These are phyloP conservation scores for Microtus agrestis DNA, from an alignment of 2,797 vertebrate genomes.

Conservation along the genomic window DNA sequence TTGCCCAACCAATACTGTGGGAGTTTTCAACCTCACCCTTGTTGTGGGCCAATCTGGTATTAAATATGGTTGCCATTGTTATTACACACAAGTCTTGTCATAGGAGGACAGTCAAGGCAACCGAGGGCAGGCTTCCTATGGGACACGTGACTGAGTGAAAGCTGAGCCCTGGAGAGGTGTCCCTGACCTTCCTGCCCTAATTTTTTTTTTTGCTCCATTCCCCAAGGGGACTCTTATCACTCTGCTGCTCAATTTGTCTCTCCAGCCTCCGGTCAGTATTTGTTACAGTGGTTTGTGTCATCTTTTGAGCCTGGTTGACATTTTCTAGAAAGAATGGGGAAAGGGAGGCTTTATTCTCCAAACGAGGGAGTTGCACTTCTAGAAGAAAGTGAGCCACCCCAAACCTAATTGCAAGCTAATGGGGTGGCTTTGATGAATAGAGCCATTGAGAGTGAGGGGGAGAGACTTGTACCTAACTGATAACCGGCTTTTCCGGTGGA, in stretches of 20 bases:
- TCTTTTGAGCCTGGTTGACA: constrained; percentile 58
- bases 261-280: constrained; percentile 44
- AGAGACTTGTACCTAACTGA: constrained; percentile 12
- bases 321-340: constrained; percentile 66
- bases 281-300: constrained; percentile 22
- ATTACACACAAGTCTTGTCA: not conserved
- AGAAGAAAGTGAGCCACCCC: not conserved
- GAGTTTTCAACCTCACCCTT: too few relatives aligned
- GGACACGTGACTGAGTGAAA: constrained; percentile 74
- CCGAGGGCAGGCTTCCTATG: constrained; percentile 57
- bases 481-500: constrained; percentile 53
- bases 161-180: constrained; percentile 6
- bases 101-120: constrained; percentile 51
- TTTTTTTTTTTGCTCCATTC: not conserved
- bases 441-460: not conserved
- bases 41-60: not conserved
- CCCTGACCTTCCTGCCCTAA: constrained; percentile 54
- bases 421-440: constrained; percentile 21
- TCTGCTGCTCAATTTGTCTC: constrained; percentile 64
- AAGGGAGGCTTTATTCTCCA: constrained; percentile 53
- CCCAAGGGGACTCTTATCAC: not conserved
- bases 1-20: not conserved
- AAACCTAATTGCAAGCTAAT: constrained; percentile 62
- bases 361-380: constrained; percentile 59
- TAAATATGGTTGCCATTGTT: not conserved